Evolutionary conservation across 2,888 invertebrate species (phyloP), one percentile per base, ranked within the genome.

Genomic region (Sarcophaga carnaria): DNA sequence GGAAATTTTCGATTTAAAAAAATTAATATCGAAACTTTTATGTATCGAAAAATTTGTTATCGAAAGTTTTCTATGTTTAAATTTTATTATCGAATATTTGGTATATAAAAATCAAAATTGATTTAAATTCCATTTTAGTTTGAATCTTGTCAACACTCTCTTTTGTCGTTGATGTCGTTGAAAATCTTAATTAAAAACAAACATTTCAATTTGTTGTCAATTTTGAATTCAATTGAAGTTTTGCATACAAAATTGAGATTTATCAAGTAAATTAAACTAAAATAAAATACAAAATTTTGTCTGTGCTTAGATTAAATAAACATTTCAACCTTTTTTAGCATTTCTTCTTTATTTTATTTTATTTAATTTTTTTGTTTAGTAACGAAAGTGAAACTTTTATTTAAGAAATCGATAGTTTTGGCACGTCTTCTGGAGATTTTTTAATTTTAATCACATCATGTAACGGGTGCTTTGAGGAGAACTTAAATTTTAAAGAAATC

Each of bases 211-310:
- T 77, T 79, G 17, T 64, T 71, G 63, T 63, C 63, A 79, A 71
- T 78, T 70, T 25, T 62, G 0, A 78, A 78, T 78, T 79, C 79
- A 79, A 79, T 79, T 64, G 64, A 54, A 79, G 71, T 71, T 79
- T 71, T 71, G 79, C 79, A 71, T 79, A 71, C 5, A 20, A n/a
- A 72, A 71, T 69, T 27, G 20, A 62, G 62, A 62, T 62, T 79
- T 45, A 69, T 77, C 59, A 78, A 59, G 54, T 12, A 64, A 37
- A 37, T 4, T 8, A 37, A 37, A 37, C 14, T 27, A 27, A 37
- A 37, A n/a, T n/a, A 10, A 67, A 20, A 20, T n/a, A 12, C 27
- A n/a, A 4, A 69, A 70, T 70, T 78, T 69, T 49, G 59, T n/a
- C 69, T 6, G 45, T 62, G 59, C 49, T 79, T 70, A 10, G 37